These are phyloP conservation scores for Theretra japonica DNA, from an alignment of 2,888 invertebrate species.

Conservation along the genomic window DNA sequence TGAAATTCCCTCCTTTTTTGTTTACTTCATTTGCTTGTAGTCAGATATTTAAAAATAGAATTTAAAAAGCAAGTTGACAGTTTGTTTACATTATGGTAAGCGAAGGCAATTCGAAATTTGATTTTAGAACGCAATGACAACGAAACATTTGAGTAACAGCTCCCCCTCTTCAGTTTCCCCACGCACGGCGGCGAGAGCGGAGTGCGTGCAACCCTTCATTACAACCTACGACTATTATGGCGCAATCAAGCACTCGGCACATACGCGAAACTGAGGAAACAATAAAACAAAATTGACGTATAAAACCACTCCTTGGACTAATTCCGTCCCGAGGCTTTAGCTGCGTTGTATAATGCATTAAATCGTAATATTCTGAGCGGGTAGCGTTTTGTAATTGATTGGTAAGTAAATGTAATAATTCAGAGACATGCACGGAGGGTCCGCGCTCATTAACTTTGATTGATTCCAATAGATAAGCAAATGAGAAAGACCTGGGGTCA, in stretches of 20 bases:
- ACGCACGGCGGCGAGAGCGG: constrained; percentile 63
- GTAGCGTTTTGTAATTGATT: constrained; percentile 55
- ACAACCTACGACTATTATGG: constrained; percentile 77
- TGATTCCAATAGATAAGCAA: constrained; percentile 18
- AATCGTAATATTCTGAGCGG: constrained; percentile 58
- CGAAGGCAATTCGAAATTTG: constrained; percentile 63
- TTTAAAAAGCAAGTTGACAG: neutral
- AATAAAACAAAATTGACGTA: constrained; percentile 81
- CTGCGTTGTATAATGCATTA: constrained; percentile 66
- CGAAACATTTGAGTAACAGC: constrained; percentile 72
- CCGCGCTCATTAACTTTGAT: constrained; percentile 20
- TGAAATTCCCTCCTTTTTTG: constrained; percentile 9
- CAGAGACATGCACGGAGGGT: constrained; percentile 40
- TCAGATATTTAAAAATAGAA: neutral
- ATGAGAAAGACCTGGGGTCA: constrained; percentile 22
- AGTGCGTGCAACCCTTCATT: constrained; percentile 82
- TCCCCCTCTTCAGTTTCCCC: constrained; percentile 72
- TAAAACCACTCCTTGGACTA: constrained; percentile 77
- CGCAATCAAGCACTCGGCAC: constrained; percentile 80
- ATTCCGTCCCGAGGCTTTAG: constrained; percentile 62
- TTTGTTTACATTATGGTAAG: constrained; percentile 45
- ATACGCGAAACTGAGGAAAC: constrained; percentile 81
- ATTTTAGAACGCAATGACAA: constrained; percentile 68
- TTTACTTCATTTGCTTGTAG: constrained; percentile 8
- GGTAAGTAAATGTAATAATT: constrained; percentile 46